Conservation (phyloP, 2,797 vertebrate genomes). For the Pantherophis alleghaniensis region DNA sequence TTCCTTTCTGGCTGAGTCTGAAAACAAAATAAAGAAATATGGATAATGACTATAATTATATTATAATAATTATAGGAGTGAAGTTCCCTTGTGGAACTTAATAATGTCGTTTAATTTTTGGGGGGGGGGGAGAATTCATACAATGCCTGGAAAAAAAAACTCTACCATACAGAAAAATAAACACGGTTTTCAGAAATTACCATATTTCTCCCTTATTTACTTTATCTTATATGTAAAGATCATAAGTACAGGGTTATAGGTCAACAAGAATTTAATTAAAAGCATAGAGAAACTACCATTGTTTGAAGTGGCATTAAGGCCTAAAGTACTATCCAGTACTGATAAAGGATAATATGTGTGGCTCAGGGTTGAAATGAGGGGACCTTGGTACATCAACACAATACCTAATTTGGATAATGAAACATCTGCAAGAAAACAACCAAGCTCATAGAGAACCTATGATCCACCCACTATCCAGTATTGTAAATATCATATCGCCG, state of each 20-base stretch:
- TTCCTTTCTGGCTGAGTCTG: background rate
- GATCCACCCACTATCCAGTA: background rate
- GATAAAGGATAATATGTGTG: background rate
- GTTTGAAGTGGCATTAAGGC: background rate
- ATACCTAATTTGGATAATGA: background rate
- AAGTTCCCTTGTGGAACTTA: background rate
- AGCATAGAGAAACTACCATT: background rate
- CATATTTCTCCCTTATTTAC: background rate
- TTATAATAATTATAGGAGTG: background rate
- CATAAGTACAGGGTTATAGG: background rate
- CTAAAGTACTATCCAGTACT: background rate
- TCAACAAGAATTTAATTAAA: background rate
- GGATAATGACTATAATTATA: background rate
- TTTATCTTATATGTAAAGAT: background rate
- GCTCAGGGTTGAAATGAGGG: background rate
- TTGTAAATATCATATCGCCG: background rate
- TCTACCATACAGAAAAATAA: background rate
- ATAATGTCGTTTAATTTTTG: background rate
- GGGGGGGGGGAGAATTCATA: background rate
- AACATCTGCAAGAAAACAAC: background rate
- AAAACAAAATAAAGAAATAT: background rate
- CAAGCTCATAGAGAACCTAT: background rate
- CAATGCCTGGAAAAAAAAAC: background rate
- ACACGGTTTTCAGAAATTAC: conserved; percentile 2
- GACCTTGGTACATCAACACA: background rate